Evolutionary conservation across 2,797 vertebrate species (phyloP), one percentile per base, ranked within the genome.

Genomic region (Pangasius macronema): DNA sequence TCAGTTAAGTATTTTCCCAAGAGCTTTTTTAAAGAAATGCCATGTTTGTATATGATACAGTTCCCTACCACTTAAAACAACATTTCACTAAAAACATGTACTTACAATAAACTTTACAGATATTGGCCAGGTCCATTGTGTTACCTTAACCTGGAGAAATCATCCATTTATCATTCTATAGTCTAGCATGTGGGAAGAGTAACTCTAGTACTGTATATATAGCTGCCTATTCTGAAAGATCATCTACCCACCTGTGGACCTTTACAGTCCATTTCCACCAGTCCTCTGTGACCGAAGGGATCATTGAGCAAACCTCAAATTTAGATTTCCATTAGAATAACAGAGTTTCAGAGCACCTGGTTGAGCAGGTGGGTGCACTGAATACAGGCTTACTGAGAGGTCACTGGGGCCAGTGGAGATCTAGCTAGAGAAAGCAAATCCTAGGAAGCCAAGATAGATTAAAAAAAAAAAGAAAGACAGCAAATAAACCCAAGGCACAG

Each of bases 241-340:
- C 55, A 72, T 82, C 77, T 88, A 49, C 85, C 55, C 85, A 84
- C 87, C 87, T 87, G 87, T 22, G 1, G 77, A 63, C 72, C 63
- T 84, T 86, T 87, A 86, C 87, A 75, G 65, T 77, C 76, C 84
- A 87, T 82, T 89, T 70, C 81, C 84, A 81, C 33, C 67, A 83
- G 79, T 85, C 84, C 73, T 76, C 76, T 83, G 83, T 88, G 88
- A 85, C 84, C 24, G 36, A 55, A 82, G 70, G 86, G 88, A 85
- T 89, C 82, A 79, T 10, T 89, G 36, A 88, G 61, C 85, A 90
- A 70, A 89, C 85, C 85, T 90, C 46, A 85, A 79, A 68, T 75
- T 72, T 68, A 77, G 36, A 22, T 81, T 72, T 86, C 14, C 36
- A 53, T 77, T 79, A 85, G 51, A 68, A 49, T 84, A 55, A 85